phyloP scores from a whole-genome alignment of 1,140 invertebrate genomes.

The Marisa cornuarietis region DNA sequence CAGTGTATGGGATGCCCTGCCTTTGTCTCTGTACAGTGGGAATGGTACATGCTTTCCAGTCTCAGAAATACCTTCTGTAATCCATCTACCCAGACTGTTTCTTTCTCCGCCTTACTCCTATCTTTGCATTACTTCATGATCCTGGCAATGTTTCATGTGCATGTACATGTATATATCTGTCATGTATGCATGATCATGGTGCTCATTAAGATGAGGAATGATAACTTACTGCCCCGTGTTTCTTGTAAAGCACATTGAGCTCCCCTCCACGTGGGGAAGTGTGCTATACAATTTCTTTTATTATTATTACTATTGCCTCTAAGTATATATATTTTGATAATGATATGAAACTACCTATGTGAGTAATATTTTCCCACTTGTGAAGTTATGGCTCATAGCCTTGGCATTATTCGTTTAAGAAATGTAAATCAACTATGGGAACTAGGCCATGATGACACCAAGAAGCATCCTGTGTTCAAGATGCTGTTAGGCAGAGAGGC shows the following conservation, averaged over 20 bases:
- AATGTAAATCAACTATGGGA: background rate
- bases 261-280: background rate
- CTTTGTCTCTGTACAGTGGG: background rate
- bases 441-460: background rate
- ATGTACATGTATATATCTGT: background rate
- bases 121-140: too few relatives aligned
- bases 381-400: background rate
- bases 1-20: too few relatives aligned
- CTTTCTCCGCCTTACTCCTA: too few relatives aligned
- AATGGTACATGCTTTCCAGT: background rate
- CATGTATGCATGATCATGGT: background rate
- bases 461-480: background rate
- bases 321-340: background rate
- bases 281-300: background rate
- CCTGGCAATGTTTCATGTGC: background rate
- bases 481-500: background rate
- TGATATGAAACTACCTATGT: background rate
- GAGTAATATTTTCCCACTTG: background rate
- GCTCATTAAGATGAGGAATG: background rate
- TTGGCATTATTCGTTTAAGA: background rate
- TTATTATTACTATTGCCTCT: background rate
- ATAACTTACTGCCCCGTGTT: background rate
- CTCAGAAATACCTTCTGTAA: too few relatives aligned
- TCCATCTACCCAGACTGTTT: too few relatives aligned
- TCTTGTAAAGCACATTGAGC: too few relatives aligned